Percentiles rank a stretch among this genome's conserved stretches.
phyloP scores from a whole-genome alignment of 2,113 vertebrate species.

The Phrynosoma platyrhinos region DNA sequence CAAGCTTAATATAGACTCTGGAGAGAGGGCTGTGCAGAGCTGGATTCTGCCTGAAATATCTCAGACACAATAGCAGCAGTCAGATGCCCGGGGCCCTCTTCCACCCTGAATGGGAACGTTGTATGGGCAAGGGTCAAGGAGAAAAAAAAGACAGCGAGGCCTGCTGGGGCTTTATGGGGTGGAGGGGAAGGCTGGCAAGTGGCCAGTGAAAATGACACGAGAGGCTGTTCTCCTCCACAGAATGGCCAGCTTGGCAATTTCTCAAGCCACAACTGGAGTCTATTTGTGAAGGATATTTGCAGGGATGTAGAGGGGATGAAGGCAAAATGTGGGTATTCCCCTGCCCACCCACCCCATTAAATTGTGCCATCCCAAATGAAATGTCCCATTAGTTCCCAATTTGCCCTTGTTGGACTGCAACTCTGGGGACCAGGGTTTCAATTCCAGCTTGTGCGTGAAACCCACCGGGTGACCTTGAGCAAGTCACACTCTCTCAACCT shows the following conservation, averaged over 20 bases:
- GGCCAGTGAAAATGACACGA: slow-evolving; percentile 30
- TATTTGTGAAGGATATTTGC: too few relatives aligned
- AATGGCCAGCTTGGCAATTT: background rate
- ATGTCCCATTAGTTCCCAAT: too few relatives aligned
- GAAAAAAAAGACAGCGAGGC: background rate
- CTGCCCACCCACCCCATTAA: too few relatives aligned
- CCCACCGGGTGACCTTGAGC: too few relatives aligned
- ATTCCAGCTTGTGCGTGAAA: too few relatives aligned
- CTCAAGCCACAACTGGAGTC: too few relatives aligned
- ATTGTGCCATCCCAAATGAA: too few relatives aligned
- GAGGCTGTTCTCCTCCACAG: background rate
- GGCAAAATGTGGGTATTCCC: too few relatives aligned
- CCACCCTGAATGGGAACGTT: slow-evolving; percentile 52
- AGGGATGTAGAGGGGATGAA: too few relatives aligned
- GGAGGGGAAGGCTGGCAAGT: slow-evolving; percentile 5
- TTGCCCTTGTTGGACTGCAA: too few relatives aligned
- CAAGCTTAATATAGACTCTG: background rate
- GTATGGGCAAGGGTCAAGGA: slow-evolving; percentile 43
- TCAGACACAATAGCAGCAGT: slow-evolving; percentile 49
- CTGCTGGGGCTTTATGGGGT: background rate
- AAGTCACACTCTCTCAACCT: too few relatives aligned
- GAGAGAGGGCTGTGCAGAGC: background rate
- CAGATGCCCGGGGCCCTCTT: slow-evolving; percentile 34
- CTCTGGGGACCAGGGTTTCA: too few relatives aligned
- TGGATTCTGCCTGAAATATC: slow-evolving; percentile 46